Percentiles rank a stretch among this genome's conserved stretches.
Evolutionary conservation across 2,888 invertebrate species (phyloP).

Genomic region (Melanostoma scalare): DNA sequence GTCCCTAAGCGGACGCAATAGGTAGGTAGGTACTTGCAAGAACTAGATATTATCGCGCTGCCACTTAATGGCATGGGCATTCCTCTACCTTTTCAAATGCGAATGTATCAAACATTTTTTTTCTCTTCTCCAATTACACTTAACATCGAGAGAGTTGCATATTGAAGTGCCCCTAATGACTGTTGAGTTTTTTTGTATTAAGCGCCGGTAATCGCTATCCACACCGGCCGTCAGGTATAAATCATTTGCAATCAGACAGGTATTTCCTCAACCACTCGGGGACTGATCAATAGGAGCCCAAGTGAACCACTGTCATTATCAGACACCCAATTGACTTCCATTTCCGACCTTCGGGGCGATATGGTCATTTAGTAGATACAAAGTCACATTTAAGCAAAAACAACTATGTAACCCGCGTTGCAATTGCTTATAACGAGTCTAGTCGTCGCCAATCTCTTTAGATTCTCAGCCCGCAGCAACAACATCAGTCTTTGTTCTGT

Average conservation of each 20-base stretch:
- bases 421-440: slow-evolving; percentile 44
- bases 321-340: slow-evolving; percentile 70
- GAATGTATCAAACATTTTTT: slow-evolving; percentile 2
- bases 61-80: slow-evolving; percentile 14
- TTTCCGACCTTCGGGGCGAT: slow-evolving; percentile 67
- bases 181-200: slow-evolving; percentile 16
- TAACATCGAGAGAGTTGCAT: slow-evolving; percentile 8
- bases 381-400: slow-evolving; percentile 25
- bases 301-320: slow-evolving; percentile 65
- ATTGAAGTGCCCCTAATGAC: slow-evolving; percentile 34
- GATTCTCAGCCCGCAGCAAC: slow-evolving; percentile 15
- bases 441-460: slow-evolving; percentile 8
- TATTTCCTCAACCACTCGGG: slow-evolving; percentile 38
- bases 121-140: slow-evolving; percentile 39
- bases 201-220: slow-evolving; percentile 41
- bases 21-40: background rate
- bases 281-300: slow-evolving; percentile 33
- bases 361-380: slow-evolving; percentile 44
- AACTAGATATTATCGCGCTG: slow-evolving; percentile 3
- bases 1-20: too few relatives aligned
- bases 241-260: slow-evolving; percentile 38
- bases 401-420: slow-evolving; percentile 24
- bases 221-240: slow-evolving; percentile 27
- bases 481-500: slow-evolving; percentile 51
- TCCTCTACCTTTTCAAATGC: slow-evolving; percentile 2